These are phyloP conservation scores for Apamea sordens DNA, from an alignment of 2,888 invertebrate species.

Conservation along the genomic window DNA sequence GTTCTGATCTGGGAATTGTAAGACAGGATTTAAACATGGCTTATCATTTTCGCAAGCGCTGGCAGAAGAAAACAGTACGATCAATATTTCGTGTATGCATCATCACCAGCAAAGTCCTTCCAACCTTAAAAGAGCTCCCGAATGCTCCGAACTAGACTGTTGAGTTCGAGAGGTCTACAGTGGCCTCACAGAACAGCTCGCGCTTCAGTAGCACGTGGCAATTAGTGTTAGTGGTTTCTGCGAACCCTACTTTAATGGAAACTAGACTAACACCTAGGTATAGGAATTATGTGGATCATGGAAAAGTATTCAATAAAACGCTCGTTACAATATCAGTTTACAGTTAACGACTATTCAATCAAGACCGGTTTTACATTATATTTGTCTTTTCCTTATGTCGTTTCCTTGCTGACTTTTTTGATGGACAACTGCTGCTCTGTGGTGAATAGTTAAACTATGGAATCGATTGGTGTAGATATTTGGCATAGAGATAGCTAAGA, in stretches of 20 bases:
- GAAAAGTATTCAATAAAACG: background rate
- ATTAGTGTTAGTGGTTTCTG: constrained; percentile 25
- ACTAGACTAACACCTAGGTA: background rate
- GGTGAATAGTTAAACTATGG: background rate
- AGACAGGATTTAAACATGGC: background rate
- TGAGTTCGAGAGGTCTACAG: constrained; percentile 9
- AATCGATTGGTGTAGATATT: background rate
- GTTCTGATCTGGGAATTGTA: constrained; percentile 2
- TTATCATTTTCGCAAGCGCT: background rate
- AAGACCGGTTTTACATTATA: background rate
- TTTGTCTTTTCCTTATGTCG: background rate
- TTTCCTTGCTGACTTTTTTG: background rate
- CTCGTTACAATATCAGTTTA: background rate
- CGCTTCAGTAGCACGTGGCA: constrained; percentile 31
- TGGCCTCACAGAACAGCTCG: background rate
- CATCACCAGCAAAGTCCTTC: background rate
- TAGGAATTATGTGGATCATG: background rate
- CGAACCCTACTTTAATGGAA: constrained; percentile 1
- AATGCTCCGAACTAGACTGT: constrained; percentile 7
- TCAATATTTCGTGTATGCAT: background rate
- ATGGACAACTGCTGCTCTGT: background rate
- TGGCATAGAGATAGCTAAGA: background rate
- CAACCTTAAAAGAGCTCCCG: background rate
- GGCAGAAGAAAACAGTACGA: background rate
- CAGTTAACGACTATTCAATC: background rate